Evolutionary conservation across 2,113 vertebrate species (phyloP), one percentile per base, ranked within the genome.

Genomic region (Vimba vimba): DNA sequence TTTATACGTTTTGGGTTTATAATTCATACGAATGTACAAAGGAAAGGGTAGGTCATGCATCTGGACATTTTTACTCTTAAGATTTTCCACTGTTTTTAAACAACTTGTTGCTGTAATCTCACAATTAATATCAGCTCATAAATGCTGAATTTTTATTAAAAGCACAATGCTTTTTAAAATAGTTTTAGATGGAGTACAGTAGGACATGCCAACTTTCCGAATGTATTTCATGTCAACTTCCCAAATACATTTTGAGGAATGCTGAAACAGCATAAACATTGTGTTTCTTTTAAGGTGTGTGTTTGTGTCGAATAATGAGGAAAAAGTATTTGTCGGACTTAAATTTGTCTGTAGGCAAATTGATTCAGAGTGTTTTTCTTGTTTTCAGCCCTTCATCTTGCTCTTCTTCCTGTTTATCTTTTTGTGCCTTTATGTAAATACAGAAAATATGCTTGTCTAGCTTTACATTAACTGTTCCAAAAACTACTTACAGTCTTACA

Each of bases 231-330:
- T 55, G 27, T 52, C 27, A 33, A 77, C 50, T 77, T 77, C 47
- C 75, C 50, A 77, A 75, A 47, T 47, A 25, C n/a, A 77, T 77
- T 77, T 55, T 77, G 75, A 30, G 75, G 75, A 77, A 77, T 77
- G 75, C 47, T 55, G 75, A 77, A 33, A 52, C 27, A 52, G 50
- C 75, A 77, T 30, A 55, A 12, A 33, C 47, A 9, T 77, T 77
- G 47, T 52, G 47, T 76, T 50, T 76, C 45, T 76, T 76, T 12
- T 17, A 30, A 52, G 74, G 74, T 76, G 45, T 13, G 11, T 47
- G n/a, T 52, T 55, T 55, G 25, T 77, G 73, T 50, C 2, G 2
- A 47, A 45, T 62, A n/a, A 79, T 43, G 77, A 79, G 57, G 55
- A 79, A 79, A 62, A 43, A 21, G 45, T 55, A 43, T 43, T 43